phyloP scores from a whole-genome alignment of 1,140 invertebrate species.

The Caerostris darwini region DNA sequence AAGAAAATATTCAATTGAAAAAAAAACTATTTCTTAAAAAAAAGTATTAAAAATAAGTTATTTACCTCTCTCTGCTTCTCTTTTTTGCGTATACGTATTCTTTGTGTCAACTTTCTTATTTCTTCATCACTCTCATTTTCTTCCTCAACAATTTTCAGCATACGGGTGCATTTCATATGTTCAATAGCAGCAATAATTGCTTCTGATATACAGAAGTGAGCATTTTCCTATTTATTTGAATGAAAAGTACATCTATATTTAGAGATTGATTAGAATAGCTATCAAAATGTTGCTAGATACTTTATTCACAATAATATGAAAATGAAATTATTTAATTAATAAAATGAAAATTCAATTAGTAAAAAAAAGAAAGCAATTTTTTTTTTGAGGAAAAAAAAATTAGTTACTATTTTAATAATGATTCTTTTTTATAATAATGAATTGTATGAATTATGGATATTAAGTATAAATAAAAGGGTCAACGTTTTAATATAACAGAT shows the following conservation, averaged over 20 bases:
- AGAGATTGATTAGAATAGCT: neutral
- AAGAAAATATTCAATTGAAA: neutral
- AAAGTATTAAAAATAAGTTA: too few species aligned
- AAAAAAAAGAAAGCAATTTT: too few species aligned
- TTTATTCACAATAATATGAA: too few species aligned
- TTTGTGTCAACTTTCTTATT: conserved; percentile 86
- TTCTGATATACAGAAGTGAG: conserved; percentile 92
- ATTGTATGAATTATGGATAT: too few species aligned
- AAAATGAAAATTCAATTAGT: too few species aligned
- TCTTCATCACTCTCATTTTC: conserved; percentile 87
- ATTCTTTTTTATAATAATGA: too few species aligned
- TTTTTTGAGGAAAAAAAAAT: too few species aligned
- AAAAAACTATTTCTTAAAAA: neutral
- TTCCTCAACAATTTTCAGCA: conserved; percentile 82
- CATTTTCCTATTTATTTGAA: conserved; percentile 86
- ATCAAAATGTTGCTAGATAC: too few species aligned
- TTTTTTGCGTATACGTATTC: conserved; percentile 85
- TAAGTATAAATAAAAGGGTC: too few species aligned
- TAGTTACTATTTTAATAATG: too few species aligned
- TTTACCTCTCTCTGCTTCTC: conserved; percentile 84
- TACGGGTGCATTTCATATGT: conserved; percentile 83
- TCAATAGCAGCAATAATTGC: conserved; percentile 92
- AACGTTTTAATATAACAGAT: too few species aligned
- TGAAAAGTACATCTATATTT: neutral
- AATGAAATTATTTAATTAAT: too few species aligned